phyloP scores from a whole-genome alignment of 2,113 vertebrate genomes.

The Istiophorus platypterus region DNA sequence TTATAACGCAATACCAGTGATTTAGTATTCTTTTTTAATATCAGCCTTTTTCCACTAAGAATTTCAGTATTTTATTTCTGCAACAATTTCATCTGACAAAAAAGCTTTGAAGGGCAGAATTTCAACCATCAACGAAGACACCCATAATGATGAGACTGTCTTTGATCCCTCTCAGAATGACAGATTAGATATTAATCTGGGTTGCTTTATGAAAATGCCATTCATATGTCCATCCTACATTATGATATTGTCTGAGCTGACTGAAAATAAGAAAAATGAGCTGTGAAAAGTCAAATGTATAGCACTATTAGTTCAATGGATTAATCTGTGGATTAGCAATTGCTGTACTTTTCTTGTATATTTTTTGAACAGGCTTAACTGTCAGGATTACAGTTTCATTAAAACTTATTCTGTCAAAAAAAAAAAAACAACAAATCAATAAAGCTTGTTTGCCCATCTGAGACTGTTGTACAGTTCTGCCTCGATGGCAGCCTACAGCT shows the following conservation, averaged over 20 bases:
- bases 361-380: constrained; percentile 53
- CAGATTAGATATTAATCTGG: constrained; percentile 73
- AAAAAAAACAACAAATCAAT: constrained; percentile 73
- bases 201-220: constrained; percentile 71
- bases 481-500: constrained; percentile 48
- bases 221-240: constrained; percentile 50
- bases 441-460: constrained; percentile 60
- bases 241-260: constrained; percentile 47
- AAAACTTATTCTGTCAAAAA: constrained; percentile 62
- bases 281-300: constrained; percentile 48
- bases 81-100: constrained; percentile 36
- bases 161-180: constrained; percentile 68
- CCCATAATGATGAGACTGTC: constrained; percentile 49
- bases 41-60: neutral
- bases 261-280: constrained; percentile 39
- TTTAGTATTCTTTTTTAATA: constrained; percentile 1
- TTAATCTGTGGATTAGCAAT: constrained; percentile 68
- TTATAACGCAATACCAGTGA: neutral
- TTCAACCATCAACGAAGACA: constrained; percentile 45
- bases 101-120: constrained; percentile 32
- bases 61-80: constrained; percentile 16
- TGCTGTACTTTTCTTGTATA: constrained; percentile 25
- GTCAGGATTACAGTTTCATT: constrained; percentile 63
- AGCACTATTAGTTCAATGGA: constrained; percentile 48
- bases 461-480: constrained; percentile 51